Evolutionary conservation across 2,888 invertebrate species (phyloP).

Genomic region (Meloe dianella): DNA sequence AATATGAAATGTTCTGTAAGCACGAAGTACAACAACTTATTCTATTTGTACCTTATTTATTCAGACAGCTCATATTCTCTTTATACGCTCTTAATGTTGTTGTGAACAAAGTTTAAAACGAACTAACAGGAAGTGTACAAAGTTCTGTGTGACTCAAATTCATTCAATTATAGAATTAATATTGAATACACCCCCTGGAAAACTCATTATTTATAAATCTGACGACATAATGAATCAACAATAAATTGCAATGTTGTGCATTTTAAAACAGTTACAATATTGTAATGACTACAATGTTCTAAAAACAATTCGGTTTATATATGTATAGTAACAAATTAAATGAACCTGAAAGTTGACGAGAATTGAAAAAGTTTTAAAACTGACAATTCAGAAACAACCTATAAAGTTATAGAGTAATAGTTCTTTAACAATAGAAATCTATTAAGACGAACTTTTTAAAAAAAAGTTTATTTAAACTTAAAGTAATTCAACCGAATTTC

Average conservation of each 20-base stretch:
- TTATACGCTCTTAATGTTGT: too few relatives aligned
- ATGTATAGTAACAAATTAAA: neutral
- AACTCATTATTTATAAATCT: neutral
- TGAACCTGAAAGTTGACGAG: neutral
- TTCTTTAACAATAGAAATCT: neutral
- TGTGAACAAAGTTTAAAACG: neutral
- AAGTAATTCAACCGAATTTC: neutral
- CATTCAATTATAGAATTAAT: neutral
- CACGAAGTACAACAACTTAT: neutral
- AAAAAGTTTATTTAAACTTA: neutral
- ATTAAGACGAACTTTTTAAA: neutral
- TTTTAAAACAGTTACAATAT: neutral
- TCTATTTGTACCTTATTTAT: neutral
- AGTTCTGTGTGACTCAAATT: neutral
- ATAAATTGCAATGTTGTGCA: neutral
- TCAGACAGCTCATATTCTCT: too few relatives aligned
- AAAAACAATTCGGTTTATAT: neutral
- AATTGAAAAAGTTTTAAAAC: neutral
- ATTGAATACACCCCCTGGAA: neutral
- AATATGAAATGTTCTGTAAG: neutral
- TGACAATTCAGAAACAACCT: neutral
- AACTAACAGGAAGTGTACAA: neutral
- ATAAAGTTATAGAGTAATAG: neutral
- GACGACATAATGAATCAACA: neutral
- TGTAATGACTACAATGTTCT: too few relatives aligned